phyloP scores from a whole-genome alignment of 2,888 invertebrate genomes.

The Priocnemis perturbator region DNA sequence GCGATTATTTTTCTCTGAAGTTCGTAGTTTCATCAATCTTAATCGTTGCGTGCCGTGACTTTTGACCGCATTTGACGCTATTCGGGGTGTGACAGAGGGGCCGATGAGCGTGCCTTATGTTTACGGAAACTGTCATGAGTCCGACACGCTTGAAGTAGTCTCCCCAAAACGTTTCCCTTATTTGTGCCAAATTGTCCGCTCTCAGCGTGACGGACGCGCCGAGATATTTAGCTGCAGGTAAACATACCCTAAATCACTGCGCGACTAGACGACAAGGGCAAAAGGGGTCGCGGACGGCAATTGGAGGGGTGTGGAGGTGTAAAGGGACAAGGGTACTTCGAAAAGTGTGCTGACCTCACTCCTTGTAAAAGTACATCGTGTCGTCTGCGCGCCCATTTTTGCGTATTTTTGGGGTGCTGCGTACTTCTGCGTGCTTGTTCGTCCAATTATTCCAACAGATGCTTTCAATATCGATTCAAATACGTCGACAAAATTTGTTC shows the following conservation, averaged over 20 bases:
- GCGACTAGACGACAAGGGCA: conserved; percentile 19
- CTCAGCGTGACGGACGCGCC: conserved; percentile 60
- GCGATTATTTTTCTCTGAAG: no score
- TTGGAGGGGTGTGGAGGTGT: conserved; percentile 20
- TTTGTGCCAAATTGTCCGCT: conserved; percentile 53
- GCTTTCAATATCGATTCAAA: no score
- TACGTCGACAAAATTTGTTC: no score
- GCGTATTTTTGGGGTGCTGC: conserved; percentile 31
- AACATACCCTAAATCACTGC: conserved; percentile 65
- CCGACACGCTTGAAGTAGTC: conserved; percentile 52
- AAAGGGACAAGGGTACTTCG: conserved; percentile 26
- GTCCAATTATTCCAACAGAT: no score
- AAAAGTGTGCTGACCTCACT: conserved; percentile 43
- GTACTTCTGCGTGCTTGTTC: conserved; percentile 28
- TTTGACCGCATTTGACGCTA: no score
- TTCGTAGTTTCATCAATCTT: no score
- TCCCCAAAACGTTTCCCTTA: conserved; percentile 47
- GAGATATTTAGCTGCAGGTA: conserved; percentile 67
- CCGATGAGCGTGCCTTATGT: conserved; percentile 47
- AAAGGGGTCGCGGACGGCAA: conserved; percentile 23
- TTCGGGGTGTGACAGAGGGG: no score
- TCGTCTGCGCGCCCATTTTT: conserved; percentile 46
- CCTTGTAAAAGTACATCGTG: conserved; percentile 50
- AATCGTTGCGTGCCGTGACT: no score
- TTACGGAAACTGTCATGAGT: conserved; percentile 63